Evolutionary conservation across 1,140 invertebrate genomes (phyloP).

Genomic region (Caenorhabditis brenneri): DNA sequence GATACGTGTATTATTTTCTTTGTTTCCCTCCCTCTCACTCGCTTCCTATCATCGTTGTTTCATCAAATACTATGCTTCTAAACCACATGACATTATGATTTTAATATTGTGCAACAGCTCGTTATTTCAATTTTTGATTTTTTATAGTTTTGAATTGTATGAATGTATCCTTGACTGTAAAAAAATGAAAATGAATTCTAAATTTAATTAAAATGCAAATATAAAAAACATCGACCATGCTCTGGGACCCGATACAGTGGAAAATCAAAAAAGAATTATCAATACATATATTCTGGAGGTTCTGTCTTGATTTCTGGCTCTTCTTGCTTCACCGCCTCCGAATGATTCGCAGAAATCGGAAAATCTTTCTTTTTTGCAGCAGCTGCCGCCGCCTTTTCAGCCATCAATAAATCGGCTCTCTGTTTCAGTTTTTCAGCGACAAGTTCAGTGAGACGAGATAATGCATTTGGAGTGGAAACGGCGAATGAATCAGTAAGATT

Average conservation of each 20-base stretch:
- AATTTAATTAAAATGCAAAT: no score
- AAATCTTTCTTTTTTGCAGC: no score
- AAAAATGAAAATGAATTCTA: no score
- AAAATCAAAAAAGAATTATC: background rate
- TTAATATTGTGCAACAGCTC: background rate
- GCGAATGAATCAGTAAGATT: background rate
- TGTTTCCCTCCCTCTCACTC: no score
- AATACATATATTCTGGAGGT: background rate
- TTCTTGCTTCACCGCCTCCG: no score
- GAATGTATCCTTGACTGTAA: background rate
- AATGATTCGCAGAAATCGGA: no score
- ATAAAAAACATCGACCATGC: background rate
- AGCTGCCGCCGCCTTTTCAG: no score
- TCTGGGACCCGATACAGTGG: background rate
- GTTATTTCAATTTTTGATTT: background rate
- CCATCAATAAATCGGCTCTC: no score
- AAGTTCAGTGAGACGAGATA: background rate
- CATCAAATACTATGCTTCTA: background rate
- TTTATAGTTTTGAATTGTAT: background rate
- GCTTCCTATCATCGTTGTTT: background rate
- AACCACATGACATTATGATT: conserved; percentile 21
- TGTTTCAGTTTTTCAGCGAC: background rate
- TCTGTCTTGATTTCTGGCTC: background rate
- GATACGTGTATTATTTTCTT: background rate
- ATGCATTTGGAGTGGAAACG: background rate